A percentile compares a stretch with the other conserved stretches of the same genome.
Evolutionary conservation across 2,797 vertebrate genomes (phyloP).

Genomic region (Nannoperca obscura): DNA sequence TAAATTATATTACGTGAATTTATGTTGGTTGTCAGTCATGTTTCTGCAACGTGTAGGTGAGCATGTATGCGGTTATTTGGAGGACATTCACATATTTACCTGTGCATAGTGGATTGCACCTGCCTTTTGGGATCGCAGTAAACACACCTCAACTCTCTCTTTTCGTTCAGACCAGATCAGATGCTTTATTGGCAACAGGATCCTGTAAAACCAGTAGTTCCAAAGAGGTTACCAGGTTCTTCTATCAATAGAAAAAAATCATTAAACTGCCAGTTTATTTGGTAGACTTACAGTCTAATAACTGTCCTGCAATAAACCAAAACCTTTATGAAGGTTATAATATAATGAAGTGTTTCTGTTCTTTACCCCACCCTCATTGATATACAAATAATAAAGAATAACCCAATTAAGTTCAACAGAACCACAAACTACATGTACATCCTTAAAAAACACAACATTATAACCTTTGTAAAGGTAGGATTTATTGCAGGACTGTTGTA

Average conservation of each 20-base stretch:
- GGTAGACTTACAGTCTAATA: too few relatives aligned
- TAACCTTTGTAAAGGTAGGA: background rate
- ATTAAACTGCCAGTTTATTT: background rate
- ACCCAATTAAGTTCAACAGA: background rate
- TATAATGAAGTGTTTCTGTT: background rate
- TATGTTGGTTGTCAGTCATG: constrained; percentile 4
- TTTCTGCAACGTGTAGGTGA: constrained; percentile 27
- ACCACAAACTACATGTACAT: background rate
- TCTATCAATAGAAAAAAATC: background rate
- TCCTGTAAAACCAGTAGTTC: background rate
- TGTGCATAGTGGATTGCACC: constrained; percentile 44
- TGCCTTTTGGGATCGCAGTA: constrained; percentile 23
- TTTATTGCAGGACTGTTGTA: background rate
- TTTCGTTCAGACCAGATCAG: background rate
- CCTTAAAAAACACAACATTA: background rate
- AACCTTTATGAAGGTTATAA: background rate
- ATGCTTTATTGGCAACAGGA: constrained; percentile 5
- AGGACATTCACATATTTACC: constrained; percentile 19
- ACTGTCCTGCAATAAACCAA: background rate
- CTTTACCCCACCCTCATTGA: background rate
- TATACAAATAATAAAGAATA: background rate
- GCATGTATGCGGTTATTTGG: constrained; percentile 5
- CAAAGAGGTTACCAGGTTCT: background rate
- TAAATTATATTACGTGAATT: too few relatives aligned
- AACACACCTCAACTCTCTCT: constrained; percentile 5